Evolutionary conservation across 2,113 vertebrate species (phyloP).

Genomic region (Tragelaphus imberbis): DNA sequence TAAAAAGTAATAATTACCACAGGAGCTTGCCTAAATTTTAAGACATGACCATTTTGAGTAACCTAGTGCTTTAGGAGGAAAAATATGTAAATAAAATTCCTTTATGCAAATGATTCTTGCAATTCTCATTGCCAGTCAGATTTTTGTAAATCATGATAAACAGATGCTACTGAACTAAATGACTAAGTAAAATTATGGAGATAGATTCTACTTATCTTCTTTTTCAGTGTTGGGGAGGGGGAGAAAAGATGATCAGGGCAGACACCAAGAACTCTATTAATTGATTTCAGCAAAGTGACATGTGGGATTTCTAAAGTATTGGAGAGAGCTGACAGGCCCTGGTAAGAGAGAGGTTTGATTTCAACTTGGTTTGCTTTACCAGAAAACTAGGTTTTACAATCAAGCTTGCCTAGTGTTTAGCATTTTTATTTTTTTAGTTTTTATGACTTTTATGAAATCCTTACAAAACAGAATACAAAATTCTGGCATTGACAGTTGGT

Average conservation of each 20-base stretch:
- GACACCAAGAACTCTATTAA: slow-evolving; percentile 71
- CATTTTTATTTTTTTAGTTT: not conserved
- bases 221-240: slow-evolving; percentile 59
- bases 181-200: slow-evolving; percentile 68
- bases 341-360: not conserved
- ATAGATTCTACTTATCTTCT: slow-evolving; percentile 61
- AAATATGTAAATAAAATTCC: slow-evolving; percentile 72
- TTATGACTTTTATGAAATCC: not conserved
- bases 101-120: slow-evolving; percentile 62
- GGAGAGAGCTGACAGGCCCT: not conserved
- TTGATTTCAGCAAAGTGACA: slow-evolving; percentile 71
- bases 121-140: slow-evolving; percentile 59
- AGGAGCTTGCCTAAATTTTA: slow-evolving; percentile 78
- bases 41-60: slow-evolving; percentile 78
- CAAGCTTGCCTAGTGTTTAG: slow-evolving; percentile 42
- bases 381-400: slow-evolving; percentile 62
- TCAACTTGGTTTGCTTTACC: slow-evolving; percentile 65
- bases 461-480: not conserved
- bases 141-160: slow-evolving; percentile 67
- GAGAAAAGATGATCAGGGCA: slow-evolving; percentile 45
- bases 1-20: slow-evolving; percentile 79
- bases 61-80: slow-evolving; percentile 74
- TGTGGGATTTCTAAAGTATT: not conserved
- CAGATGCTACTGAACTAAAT: slow-evolving; percentile 65
- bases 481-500: not conserved